Percentiles rank a stretch among this genome's conserved stretches.
These are phyloP conservation scores for Kobus ellipsiprymnus DNA, from an alignment of 2,113 vertebrate genomes.

Conservation along the genomic window DNA sequence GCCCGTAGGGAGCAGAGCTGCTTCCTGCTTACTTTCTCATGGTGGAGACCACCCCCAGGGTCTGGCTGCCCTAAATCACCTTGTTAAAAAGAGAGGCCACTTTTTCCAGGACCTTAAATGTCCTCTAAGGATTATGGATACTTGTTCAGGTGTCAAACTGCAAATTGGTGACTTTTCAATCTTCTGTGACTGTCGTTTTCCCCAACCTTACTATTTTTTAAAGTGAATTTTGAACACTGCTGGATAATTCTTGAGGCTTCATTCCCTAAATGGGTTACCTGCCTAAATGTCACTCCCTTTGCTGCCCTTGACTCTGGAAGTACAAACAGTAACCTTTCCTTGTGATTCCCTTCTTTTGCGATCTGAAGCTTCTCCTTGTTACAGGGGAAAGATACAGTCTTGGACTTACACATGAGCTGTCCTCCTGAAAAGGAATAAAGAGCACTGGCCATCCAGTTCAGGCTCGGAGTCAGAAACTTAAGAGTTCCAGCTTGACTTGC, in stretches of 20 bases:
- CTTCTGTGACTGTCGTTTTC: neutral
- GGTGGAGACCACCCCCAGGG: too few relatives aligned
- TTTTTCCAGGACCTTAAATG: neutral
- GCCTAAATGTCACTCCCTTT: neutral
- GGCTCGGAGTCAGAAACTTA: constrained; percentile 6
- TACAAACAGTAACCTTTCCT: neutral
- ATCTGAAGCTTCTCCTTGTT: neutral
- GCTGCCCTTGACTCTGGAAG: neutral
- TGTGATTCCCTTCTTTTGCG: neutral
- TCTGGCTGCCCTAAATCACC: neutral
- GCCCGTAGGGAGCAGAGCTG: neutral
- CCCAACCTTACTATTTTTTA: neutral
- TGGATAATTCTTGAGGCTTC: neutral
- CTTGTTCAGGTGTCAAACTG: neutral
- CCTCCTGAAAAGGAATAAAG: neutral
- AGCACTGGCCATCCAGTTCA: neutral
- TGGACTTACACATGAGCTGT: neutral
- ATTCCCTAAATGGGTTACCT: neutral
- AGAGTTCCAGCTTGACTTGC: neutral
- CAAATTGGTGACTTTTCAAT: neutral
- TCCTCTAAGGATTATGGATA: neutral
- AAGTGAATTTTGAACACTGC: neutral
- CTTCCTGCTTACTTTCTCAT: neutral
- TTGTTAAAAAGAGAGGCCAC: neutral
- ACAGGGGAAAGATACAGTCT: neutral